Evolutionary conservation across 2,888 invertebrate species (phyloP), one percentile per base, ranked within the genome.

Genomic region (Synergus japonicus): DNA sequence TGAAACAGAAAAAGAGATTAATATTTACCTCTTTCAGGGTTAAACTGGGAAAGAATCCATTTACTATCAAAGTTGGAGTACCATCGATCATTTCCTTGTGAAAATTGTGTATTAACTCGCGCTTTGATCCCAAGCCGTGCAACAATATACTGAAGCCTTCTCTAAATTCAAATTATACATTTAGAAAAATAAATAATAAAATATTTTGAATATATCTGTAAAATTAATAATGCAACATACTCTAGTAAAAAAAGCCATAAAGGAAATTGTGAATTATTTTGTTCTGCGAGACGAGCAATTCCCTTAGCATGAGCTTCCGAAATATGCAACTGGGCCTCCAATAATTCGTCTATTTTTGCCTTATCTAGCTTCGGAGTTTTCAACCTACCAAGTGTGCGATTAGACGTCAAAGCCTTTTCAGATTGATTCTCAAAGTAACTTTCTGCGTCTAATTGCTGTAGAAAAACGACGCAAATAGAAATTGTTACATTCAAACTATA

Each of bases 21-120:
- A 29, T 29, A 29, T 54, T 78, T 82, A 95, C 94, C 88, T 96
- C 96, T 93, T 97, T 98, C 0, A 97, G 93, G 0, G 97, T 96
- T 76, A 98, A 93, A 92, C 97, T 97, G 2, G 98, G 98, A 90
- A 98, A 98, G 92, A 97, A 98, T 2, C 98, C 98, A 92, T 98
- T 98, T 0, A 98, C 93, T 37, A 97, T 96, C 73, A 98, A 91
- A 78, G 97, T 96, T 0, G 96, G 95, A 86, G 94, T 93, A 46
- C 95, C 92, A 0, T 92, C 87, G 15, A 96, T 91, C 41, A 94
- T 92, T 82, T 95, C 93, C 22, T 92, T 92, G 88, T 96, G 95
- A 91, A 98, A 98, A 82, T 95, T 93, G 83, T 96, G 95, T 49
- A 99, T 92, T 37, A 99, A 92, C 44, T 94, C 93, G 63, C 96